Percentiles rank a stretch among this genome's conserved stretches.
These are phyloP conservation scores for Volucella zonaria DNA, from an alignment of 2,888 invertebrate genomes.

Conservation along the genomic window DNA sequence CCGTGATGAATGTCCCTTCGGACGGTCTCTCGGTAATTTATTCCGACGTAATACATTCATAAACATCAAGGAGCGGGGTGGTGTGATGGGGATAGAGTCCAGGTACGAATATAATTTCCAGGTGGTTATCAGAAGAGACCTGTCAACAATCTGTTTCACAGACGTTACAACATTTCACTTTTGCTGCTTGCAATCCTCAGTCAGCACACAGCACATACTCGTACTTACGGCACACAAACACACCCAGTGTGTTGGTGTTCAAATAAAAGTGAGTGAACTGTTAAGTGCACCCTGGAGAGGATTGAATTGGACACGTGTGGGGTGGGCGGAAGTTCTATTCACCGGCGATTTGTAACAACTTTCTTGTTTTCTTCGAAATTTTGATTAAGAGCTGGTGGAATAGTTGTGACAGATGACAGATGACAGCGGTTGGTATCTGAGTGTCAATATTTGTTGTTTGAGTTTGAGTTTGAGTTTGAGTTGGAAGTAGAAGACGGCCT, in stretches of 20 bases:
- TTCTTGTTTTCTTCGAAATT: not conserved
- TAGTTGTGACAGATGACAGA: not conserved
- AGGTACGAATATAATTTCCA: not conserved
- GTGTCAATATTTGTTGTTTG: conserved; percentile 25
- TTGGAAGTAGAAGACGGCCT: not conserved
- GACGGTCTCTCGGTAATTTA: conserved; percentile 14
- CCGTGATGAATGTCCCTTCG: conserved; percentile 24
- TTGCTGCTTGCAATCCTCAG: not conserved
- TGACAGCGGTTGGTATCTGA: not conserved
- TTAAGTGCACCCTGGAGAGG: conserved; percentile 1
- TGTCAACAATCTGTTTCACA: conserved; percentile 33
- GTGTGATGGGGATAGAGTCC: not conserved
- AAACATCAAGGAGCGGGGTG: not conserved
- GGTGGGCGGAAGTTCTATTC: not conserved
- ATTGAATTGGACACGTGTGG: not conserved
- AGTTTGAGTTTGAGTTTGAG: not conserved
- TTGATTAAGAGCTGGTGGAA: not conserved
- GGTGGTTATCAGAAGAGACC: conserved; percentile 28
- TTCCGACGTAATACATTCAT: conserved; percentile 19
- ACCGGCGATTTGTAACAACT: conserved; percentile 11
- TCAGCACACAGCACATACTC: not conserved
- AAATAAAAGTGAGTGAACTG: conserved; percentile 18
- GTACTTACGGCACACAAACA: no score
- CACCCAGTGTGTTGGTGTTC: not conserved
- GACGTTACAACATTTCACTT: conserved; percentile 36